phyloP scores from a whole-genome alignment of 37 sponge, comb jelly and placozoan genomes.

The Oscarella lobularis region DNA sequence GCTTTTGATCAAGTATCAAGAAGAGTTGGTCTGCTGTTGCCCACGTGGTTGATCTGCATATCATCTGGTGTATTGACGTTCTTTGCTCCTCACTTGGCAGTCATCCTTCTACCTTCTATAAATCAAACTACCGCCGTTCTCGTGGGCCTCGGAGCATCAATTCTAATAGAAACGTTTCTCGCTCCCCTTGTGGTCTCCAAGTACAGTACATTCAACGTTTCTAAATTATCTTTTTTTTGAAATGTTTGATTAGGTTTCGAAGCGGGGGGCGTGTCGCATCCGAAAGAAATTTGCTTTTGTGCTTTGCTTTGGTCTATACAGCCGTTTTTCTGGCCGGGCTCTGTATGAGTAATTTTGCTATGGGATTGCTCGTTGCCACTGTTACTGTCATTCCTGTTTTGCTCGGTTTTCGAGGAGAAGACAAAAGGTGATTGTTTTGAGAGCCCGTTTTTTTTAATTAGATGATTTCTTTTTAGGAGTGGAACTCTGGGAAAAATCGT shows the following conservation, averaged over 20 bases:
- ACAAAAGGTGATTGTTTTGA: no score
- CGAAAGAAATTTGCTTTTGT: no score
- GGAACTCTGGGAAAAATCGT: no score
- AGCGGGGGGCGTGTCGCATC: no score
- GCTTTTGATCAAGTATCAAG: neutral
- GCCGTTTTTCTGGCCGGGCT: neutral
- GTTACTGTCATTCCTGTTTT: neutral
- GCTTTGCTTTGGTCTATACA: neutral
- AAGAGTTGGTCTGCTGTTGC: neutral
- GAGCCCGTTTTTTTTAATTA: no score
- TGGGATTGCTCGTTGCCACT: neutral
- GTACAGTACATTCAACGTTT: neutral
- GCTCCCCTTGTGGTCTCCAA: neutral
- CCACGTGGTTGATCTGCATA: neutral
- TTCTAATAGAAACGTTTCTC: neutral
- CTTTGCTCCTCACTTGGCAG: neutral
- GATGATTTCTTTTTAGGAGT: no score
- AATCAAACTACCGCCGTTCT: neutral
- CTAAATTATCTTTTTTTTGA: no score
- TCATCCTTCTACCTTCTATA: neutral
- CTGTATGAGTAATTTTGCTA: neutral
- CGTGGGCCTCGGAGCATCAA: neutral
- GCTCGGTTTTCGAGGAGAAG: no score
- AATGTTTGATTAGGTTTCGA: no score
- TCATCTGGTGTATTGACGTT: neutral